phyloP scores from a whole-genome alignment of 30 jellyfish, hydroid and myxozoan genomes.

The Morbakka virulenta region DNA sequence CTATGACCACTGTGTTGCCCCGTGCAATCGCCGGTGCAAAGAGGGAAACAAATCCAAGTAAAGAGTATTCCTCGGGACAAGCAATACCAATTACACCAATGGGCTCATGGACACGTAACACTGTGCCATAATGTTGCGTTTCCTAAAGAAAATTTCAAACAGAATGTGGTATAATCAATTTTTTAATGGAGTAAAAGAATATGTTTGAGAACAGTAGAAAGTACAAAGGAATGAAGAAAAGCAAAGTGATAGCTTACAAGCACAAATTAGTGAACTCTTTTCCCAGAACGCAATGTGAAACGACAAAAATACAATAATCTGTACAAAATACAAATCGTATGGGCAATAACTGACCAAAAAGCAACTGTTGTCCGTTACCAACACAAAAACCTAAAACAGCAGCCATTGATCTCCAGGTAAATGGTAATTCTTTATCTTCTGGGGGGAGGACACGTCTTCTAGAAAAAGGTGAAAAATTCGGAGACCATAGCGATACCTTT shows the following conservation, averaged over 20 bases:
- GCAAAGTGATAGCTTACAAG: background rate
- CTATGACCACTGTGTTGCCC: slow-evolving; percentile 76
- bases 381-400: no score
- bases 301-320: no score
- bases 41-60: slow-evolving; percentile 76
- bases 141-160: slow-evolving; percentile 49
- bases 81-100: slow-evolving; percentile 91
- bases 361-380: no score
- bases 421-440: no score
- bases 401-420: no score
- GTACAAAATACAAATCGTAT: no score
- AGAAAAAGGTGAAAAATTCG: no score
- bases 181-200: background rate
- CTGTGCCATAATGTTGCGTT: slow-evolving; percentile 96
- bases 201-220: background rate
- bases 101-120: slow-evolving; percentile 88
- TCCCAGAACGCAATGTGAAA: no score
- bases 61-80: slow-evolving; percentile 95
- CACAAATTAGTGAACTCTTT: background rate
- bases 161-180: background rate
- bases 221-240: background rate
- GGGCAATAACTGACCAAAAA: no score
- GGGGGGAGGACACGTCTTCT: no score
- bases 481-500: no score
- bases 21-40: slow-evolving; percentile 94